Evolutionary conservation across 2,113 vertebrate genomes (phyloP).

Genomic region (Pithys albifrons): DNA sequence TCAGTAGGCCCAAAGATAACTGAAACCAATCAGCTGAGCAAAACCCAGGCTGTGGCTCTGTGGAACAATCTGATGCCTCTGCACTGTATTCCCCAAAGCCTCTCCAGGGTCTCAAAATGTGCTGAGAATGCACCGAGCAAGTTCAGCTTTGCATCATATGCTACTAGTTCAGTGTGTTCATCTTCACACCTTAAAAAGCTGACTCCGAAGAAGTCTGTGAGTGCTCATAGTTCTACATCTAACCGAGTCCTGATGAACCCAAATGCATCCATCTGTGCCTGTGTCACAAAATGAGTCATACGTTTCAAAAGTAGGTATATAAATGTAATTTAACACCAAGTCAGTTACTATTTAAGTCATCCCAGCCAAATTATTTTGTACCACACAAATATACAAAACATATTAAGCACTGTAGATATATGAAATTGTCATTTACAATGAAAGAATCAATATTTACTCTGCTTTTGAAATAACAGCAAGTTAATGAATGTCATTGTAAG

Average conservation of each 20-base stretch:
- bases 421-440: neutral
- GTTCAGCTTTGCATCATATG: neutral
- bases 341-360: neutral
- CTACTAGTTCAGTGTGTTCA: neutral
- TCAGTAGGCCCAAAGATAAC: neutral
- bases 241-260: neutral
- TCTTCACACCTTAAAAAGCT: neutral
- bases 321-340: neutral
- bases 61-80: neutral
- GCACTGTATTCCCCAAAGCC: neutral
- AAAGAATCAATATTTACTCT: neutral
- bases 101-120: neutral
- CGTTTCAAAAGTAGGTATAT: neutral
- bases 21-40: neutral
- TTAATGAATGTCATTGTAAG: neutral
- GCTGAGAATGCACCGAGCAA: neutral
- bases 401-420: neutral
- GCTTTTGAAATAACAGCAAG: neutral
- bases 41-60: neutral
- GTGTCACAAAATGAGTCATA: neutral
- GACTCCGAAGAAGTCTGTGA: neutral
- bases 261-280: neutral
- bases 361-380: neutral
- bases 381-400: neutral
- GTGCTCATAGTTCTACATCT: neutral